phyloP scores from a whole-genome alignment of 1,140 invertebrate genomes.

The Bombus pascuorum region DNA sequence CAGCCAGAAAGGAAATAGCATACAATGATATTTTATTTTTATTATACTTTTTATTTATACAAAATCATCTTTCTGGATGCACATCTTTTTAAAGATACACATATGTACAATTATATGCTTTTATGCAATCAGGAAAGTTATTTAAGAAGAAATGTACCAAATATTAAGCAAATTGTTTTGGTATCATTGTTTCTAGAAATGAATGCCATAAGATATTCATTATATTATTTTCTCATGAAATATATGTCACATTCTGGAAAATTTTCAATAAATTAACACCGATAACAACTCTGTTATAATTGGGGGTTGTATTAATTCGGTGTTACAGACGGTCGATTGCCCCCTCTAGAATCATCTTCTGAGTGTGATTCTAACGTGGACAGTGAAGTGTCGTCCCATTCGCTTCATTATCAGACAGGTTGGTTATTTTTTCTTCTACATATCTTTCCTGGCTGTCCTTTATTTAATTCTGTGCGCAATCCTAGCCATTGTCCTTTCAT shows the following conservation, averaged over 20 bases:
- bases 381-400: slow-evolving; percentile 91
- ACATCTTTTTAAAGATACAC: not conserved
- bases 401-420: slow-evolving; percentile 90
- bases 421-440: slow-evolving; percentile 82
- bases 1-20: slow-evolving; percentile 67
- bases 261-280: slow-evolving; percentile 31
- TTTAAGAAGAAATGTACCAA: slow-evolving; percentile 21
- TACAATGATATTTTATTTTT: slow-evolving; percentile 19
- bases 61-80: slow-evolving; percentile 33
- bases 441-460: slow-evolving; percentile 68
- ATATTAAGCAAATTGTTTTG: not conserved
- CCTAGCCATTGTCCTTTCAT: slow-evolving; percentile 44
- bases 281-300: slow-evolving; percentile 67
- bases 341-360: slow-evolving; percentile 86
- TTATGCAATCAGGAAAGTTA: slow-evolving; percentile 29
- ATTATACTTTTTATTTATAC: not conserved
- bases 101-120: not conserved
- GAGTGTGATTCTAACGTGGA: slow-evolving; percentile 89
- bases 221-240: not conserved
- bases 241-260: not conserved
- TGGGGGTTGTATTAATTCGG: slow-evolving; percentile 77
- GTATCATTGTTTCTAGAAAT: slow-evolving; percentile 11
- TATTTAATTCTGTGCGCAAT: slow-evolving; percentile 43
- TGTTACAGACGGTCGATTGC: slow-evolving; percentile 86
- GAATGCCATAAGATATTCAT: slow-evolving; percentile 5